Base-by-base conservation (phyloP, 1,140 invertebrate genomes). In the Brevipalpus yothersi region DNA sequence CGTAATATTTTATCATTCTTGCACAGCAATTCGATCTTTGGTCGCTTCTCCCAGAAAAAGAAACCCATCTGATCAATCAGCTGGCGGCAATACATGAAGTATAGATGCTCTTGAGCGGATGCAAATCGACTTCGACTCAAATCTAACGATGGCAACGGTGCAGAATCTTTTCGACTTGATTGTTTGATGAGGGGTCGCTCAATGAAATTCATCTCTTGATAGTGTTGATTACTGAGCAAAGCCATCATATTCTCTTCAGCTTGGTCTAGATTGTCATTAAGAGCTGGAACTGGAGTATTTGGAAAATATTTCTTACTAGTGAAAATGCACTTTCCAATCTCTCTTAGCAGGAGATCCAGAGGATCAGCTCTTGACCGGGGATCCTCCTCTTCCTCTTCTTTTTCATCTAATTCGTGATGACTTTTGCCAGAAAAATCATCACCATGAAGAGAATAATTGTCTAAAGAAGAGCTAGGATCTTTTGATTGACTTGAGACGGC, bases 11-110 rank as follows among this genome's bases (percentile, higher is more conserved):
- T 83, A 64, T 95, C 91, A 66, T 82, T 89, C 67, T 92, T 87
- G 55, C 83, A 81, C 41, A 96, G 72, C 41, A 95, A 74, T 71
- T 95, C 84, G 63, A 94, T 78, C 61, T 82, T 79, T 41, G 78
- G 75, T 10, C 91, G 76, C 58, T 86, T 82, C 63, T 93, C 86
- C 81, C 89, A 93, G 23, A 19, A 41, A 13, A 86, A 79, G 9
- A 91, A 74, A 7, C 92, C 91, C 56, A 94, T 71, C 67, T 95
- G 91, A 51, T 88, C 84, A 64, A 93, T 82, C 1, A 95, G 71
- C 63, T 89, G 73, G 12, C 89, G 78, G 70, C 87, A 89, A 69
- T 86, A 82, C 67, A 86, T 82, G 71, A 89, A 90, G 13, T n/a
- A 40, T 15, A 41, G 15, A 39, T 55, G 53, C 21, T 51, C 49